Base-by-base conservation (phyloP, 2,113 vertebrate genomes). In the Tragelaphus strepsiceros region DNA sequence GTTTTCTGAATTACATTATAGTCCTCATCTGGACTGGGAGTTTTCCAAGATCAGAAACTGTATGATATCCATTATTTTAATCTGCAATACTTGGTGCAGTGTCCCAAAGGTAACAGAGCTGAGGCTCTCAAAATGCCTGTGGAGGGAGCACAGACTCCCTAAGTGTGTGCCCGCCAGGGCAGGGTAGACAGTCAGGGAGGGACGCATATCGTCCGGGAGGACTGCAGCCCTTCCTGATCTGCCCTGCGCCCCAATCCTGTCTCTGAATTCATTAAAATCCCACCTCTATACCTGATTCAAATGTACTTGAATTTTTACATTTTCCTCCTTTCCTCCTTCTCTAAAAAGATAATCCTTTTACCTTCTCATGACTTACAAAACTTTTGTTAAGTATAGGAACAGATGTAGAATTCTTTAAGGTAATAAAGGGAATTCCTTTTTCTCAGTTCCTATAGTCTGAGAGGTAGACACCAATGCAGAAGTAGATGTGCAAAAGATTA, bases 141-240 rank as follows among this genome's bases (percentile, higher is more conserved):
- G 49, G 39, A 82, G 30, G n/a, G 26, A 58, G 51, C 39, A 0
- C 0, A 19, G 19, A 59, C 49, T 17, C 32, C 53, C 28, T 35
- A 4, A 32, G 35, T 9, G 46, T 14, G 21, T 30, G 30, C 32
- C 78, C 7, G 1, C n/a, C 16, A 13, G 46, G 30, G 26, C 11
- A 21, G 21, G 35, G 35, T n/a, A 28, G 19, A 7, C 46, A 62
- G 56, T 78, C 17, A 28, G 6, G 14, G 14, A 35, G 39, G 16
- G 13, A 28, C 3, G 4, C 35, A 0, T 19, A 39, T 7, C 0
- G 0, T 6, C 12, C 17, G 17, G 1, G 5, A 49, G 59, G 24
- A 17, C 12, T 7, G 9, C 10, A 67, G 32, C 17, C 43, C 6
- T 21, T 84, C 24, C 43, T 58, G n/a, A n/a, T 71, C 43, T 88